A percentile compares a stretch with the other conserved stretches of the same genome.
Evolutionary conservation across 2,113 vertebrate genomes (phyloP).

Genomic region (Cyanistes caeruleus): DNA sequence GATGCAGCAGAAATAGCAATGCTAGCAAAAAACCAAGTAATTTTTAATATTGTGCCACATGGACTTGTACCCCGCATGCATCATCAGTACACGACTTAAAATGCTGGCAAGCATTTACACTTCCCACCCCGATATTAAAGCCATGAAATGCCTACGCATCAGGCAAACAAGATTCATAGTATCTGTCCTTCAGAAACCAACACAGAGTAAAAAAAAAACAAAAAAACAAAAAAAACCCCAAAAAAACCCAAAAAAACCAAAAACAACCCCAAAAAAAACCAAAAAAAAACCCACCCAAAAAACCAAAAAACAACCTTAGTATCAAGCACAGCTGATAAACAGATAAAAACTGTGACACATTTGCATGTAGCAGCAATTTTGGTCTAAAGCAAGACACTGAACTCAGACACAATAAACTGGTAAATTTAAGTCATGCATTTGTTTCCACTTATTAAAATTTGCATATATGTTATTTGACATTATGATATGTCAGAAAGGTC

Average conservation of each 20-base stretch:
- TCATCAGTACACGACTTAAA: neutral
- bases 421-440: neutral
- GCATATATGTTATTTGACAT: neutral
- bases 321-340: neutral
- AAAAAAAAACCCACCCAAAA: too few species aligned
- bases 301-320: too few species aligned
- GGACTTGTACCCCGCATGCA: neutral
- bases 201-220: neutral
- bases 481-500: neutral
- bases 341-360: neutral
- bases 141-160: neutral
- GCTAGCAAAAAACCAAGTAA: neutral
- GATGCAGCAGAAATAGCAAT: conserved; percentile 19
- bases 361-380: neutral
- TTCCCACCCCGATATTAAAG: neutral
- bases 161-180: neutral
- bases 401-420: neutral
- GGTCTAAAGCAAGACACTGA: neutral
- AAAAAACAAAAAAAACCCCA: neutral
- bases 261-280: too few species aligned
- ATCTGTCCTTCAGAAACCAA: neutral
- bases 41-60: conserved; percentile 20
- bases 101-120: neutral
- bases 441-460: neutral
- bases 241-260: too few species aligned